Conservation (phyloP, 2,888 invertebrate genomes). For the Parnassius mnemosyne region DNA sequence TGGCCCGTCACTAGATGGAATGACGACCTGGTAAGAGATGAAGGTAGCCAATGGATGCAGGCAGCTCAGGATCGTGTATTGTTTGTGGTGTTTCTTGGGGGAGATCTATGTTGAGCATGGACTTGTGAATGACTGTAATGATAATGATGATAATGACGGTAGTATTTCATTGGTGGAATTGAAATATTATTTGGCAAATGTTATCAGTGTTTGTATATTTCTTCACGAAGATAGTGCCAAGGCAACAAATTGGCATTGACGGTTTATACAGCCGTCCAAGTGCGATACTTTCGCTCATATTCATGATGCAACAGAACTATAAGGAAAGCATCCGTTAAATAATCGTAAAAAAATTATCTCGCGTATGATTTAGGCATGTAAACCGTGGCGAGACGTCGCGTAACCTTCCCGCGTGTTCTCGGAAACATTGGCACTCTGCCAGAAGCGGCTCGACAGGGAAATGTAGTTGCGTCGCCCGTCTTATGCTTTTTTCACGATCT, state of each 20-base stretch:
- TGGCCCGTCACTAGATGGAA: too few relatives aligned
- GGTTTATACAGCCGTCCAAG: constrained; percentile 2
- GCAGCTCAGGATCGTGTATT: too few relatives aligned
- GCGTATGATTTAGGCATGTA: constrained; percentile 75
- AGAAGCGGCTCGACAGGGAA: constrained; percentile 64
- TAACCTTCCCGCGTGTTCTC: constrained; percentile 77
- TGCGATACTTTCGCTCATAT: constrained; percentile 14
- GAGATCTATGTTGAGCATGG: too few relatives aligned
- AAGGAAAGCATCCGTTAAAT: constrained; percentile 36
- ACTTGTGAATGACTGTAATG: too few relatives aligned
- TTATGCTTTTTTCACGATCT: constrained; percentile 64
- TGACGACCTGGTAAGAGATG: too few relatives aligned
- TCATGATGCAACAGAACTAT: constrained; percentile 17
- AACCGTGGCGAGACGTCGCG: constrained; percentile 74
- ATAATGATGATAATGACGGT: too few relatives aligned
- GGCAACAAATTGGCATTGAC: constrained; percentile 15
- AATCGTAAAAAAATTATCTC: constrained; percentile 61
- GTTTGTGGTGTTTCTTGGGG: too few relatives aligned
- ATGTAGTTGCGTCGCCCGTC: constrained; percentile 69
- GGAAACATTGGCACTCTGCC: constrained; percentile 71
- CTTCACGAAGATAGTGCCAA: constrained; percentile 15
- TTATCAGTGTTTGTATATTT: neutral
- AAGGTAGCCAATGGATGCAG: too few relatives aligned
- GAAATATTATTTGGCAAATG: constrained; percentile 10
- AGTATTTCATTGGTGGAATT: constrained; percentile 10